Percentiles rank a stretch among this genome's conserved stretches.
Evolutionary conservation across 2,797 vertebrate genomes (phyloP).

Genomic region (Heteromormyrus szaboi): DNA sequence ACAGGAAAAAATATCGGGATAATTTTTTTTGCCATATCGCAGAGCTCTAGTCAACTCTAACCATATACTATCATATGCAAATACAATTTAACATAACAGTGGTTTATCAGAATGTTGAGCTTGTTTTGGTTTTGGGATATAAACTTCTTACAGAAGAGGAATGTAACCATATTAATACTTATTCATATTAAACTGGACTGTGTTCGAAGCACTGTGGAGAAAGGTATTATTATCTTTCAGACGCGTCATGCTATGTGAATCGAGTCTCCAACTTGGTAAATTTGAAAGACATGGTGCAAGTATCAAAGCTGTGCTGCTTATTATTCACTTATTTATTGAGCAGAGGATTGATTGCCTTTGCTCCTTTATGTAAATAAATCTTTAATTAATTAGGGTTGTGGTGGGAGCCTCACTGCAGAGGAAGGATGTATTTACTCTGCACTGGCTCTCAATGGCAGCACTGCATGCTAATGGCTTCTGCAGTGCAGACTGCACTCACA

Average conservation of each 20-base stretch:
- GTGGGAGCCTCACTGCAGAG: neutral
- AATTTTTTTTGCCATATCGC: too few species aligned
- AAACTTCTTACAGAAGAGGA: neutral
- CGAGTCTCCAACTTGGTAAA: neutral
- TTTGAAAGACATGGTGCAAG: neutral
- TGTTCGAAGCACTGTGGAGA: neutral
- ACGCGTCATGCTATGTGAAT: neutral
- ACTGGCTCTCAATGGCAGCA: neutral
- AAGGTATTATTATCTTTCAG: neutral
- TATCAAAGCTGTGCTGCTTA: neutral
- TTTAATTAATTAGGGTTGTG: neutral
- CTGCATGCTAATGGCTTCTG: neutral
- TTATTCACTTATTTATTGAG: conserved; percentile 2
- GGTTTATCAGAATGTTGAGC: neutral
- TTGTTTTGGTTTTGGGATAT: neutral
- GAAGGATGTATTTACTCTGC: neutral
- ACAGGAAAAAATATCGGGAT: too few species aligned
- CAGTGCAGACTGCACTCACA: neutral
- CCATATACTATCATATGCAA: neutral
- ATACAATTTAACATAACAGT: neutral
- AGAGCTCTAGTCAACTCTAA: neutral
- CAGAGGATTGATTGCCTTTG: neutral
- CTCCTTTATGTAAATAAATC: conserved; percentile 2
- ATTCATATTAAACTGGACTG: neutral
- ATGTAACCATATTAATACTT: neutral